Evolutionary conservation across 1,140 invertebrate species (phyloP), one percentile per base, ranked within the genome.

Genomic region (Trigoniulus corallinus): DNA sequence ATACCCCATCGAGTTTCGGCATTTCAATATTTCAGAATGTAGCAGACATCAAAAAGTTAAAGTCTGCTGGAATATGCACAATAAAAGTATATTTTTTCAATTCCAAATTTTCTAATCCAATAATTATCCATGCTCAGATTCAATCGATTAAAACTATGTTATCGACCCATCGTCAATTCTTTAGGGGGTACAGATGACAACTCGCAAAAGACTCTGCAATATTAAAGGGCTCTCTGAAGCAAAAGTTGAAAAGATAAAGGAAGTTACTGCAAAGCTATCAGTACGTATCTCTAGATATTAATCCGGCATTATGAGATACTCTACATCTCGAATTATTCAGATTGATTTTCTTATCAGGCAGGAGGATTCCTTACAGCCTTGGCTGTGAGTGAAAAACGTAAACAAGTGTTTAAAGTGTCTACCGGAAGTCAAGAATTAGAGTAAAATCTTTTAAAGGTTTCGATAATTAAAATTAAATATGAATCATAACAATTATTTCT

Each of bases 201-300:
- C 82, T 15, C 76, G 73, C 56, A 83, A 81, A 61, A 82, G 77
- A 61, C 61, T 86, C 24, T 74, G 75, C 60, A 72, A 69, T 53
- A 81, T 85, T 41, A 83, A 83, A 72, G 82, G 82, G 18, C 77
- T 86, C 57, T 82, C 81, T 27, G 81, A 85, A 59, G 77, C 75
- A 3, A 86, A 86, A 68, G 81, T 87, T 53, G 80, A 84, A 54
- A 84, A 85, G 71, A 84, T 88, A 29, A 85, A 84, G 67, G 83
- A 86, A 70, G 79, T 78, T 73, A 74, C 64, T 59, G 67, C 58
- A 74, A 82, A 72, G 59, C 77, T 59, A 59, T 66, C 53, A 52
- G 66, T 64, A 53, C 46, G n/a, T n/a, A n/a, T n/a, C n/a, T n/a
- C n/a, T n/a, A n/a, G n/a, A n/a, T n/a, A n/a, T n/a, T n/a, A n/a